phyloP scores from a whole-genome alignment of 2,113 vertebrate species.

The Oreochromis niloticus region DNA sequence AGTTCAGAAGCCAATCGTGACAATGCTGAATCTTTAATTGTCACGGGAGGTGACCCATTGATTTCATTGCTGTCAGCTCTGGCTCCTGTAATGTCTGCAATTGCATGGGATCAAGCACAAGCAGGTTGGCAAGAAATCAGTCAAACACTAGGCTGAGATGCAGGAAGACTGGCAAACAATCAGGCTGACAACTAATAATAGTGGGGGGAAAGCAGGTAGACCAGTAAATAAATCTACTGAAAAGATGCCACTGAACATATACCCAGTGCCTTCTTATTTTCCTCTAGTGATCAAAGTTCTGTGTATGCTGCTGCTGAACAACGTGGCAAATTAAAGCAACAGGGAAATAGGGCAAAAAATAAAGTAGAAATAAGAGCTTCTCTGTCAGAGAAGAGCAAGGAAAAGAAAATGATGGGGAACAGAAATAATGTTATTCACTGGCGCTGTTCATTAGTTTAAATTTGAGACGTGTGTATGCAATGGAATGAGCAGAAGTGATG shows the following conservation, averaged over 20 bases:
- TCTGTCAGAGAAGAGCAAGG: neutral
- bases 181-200: neutral
- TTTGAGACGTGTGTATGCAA: neutral
- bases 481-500: neutral
- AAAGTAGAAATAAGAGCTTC: neutral
- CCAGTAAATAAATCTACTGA: neutral
- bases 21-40: conserved; percentile 10
- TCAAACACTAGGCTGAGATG: neutral
- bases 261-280: neutral
- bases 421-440: conserved; percentile 2
- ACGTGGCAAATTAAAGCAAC: neutral
- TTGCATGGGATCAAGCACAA: neutral
- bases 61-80: conserved; percentile 1
- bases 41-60: conserved; percentile 22
- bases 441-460: conserved; percentile 9
- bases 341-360: neutral
- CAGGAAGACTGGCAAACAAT: neutral
- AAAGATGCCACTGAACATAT: neutral
- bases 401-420: neutral
- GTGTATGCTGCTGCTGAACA: neutral
- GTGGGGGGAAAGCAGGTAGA: neutral
- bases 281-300: conserved; percentile 9
- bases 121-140: neutral
- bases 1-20: conserved; percentile 7
- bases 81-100: conserved; percentile 6